Percentiles rank a stretch among this genome's conserved stretches.
Evolutionary conservation across 2,113 vertebrate genomes (phyloP).

Genomic region (Gobio gobio): DNA sequence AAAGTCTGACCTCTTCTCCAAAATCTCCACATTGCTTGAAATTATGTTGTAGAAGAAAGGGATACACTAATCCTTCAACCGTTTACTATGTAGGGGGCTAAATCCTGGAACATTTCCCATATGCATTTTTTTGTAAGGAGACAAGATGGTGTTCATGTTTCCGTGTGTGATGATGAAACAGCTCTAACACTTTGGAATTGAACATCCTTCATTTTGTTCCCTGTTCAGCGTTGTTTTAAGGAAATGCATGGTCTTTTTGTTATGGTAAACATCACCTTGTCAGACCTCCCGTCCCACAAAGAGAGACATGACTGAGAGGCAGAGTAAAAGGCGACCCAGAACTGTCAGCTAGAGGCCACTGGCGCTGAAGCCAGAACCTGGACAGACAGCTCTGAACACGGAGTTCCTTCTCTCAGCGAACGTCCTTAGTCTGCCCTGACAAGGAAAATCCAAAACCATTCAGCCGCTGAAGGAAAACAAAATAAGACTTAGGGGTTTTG

Average conservation of each 20-base stretch:
- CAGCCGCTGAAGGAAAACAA: conserved; percentile 65
- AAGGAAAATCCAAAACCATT: conserved; percentile 66
- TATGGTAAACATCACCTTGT: conserved; percentile 68
- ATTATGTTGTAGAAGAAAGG: conserved; percentile 21
- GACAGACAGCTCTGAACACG: conserved; percentile 37
- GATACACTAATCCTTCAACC: background rate
- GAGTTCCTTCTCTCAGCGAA: conserved; percentile 56
- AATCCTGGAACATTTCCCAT: background rate
- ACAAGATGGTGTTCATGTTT: background rate
- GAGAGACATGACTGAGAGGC: conserved; percentile 54
- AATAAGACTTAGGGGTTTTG: conserved; percentile 55
- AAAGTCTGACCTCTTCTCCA: conserved; percentile 40
- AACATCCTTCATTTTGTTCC: background rate
- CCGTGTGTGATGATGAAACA: background rate
- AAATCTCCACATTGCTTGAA: conserved; percentile 57
- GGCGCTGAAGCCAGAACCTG: conserved; percentile 18
- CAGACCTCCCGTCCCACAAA: conserved; percentile 53
- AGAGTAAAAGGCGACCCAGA: conserved; percentile 58
- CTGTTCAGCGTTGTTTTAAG: conserved; percentile 54
- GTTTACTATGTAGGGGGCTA: background rate
- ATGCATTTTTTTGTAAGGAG: background rate
- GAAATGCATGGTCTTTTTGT: conserved; percentile 59
- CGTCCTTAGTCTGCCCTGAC: conserved; percentile 66
- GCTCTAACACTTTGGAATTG: background rate
- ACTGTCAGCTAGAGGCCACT: conserved; percentile 60